A percentile compares a stretch with the other conserved stretches of the same genome.
Conservation (phyloP, 2,888 invertebrate genomes). For the Hoplodrina ambigua region DNA sequence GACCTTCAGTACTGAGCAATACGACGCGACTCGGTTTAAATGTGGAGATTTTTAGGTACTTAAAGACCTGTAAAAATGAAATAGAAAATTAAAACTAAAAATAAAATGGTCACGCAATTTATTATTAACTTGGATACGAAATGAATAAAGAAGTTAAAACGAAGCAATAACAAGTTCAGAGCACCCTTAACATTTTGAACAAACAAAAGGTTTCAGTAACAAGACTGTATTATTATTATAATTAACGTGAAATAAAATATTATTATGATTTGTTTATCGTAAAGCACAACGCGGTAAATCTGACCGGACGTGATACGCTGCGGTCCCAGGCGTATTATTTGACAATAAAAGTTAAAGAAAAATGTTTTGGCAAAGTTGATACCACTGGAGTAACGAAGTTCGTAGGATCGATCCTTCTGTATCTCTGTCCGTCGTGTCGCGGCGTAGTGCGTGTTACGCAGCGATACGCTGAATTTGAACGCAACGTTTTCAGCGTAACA, state of each 20-base stretch:
- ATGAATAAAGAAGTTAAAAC: neutral
- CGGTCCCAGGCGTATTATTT: neutral
- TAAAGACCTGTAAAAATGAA: neutral
- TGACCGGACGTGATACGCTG: conserved; percentile 21
- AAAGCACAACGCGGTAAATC: conserved; percentile 34
- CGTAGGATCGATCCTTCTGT: conserved; percentile 11
- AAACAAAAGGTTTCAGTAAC: conserved; percentile 45
- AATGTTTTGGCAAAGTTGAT: neutral
- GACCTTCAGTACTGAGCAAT: too few species aligned
- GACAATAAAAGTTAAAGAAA: neutral
- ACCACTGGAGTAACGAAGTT: neutral
- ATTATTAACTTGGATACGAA: neutral
- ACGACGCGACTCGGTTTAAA: too few species aligned
- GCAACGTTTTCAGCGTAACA: conserved; percentile 60
- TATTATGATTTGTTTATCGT: conserved; percentile 24
- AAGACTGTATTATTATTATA: conserved; percentile 41
- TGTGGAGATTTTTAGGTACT: too few species aligned
- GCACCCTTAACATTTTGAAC: conserved; percentile 12
- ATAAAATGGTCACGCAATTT: neutral
- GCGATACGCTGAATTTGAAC: conserved; percentile 29
- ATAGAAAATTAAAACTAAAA: neutral
- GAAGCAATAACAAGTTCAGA: conserved; percentile 30
- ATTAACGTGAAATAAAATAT: conserved; percentile 43
- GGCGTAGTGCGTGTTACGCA: conserved; percentile 41
- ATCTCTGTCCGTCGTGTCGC: neutral